Base-by-base conservation (phyloP, 2,888 invertebrate genomes). In the Aspidapion aeneum region DNA sequence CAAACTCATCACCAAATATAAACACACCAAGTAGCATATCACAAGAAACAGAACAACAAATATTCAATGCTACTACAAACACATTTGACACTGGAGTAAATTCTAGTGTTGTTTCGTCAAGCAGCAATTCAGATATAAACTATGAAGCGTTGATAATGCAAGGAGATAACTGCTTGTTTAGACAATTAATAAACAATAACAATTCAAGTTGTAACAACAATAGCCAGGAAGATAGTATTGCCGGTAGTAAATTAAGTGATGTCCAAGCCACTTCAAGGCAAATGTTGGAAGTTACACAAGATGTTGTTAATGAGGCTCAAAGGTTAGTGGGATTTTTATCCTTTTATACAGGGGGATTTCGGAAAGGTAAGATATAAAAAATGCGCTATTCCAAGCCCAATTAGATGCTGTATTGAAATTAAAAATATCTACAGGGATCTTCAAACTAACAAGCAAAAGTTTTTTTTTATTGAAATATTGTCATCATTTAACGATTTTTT, bases 221-320 rank as follows among this genome's bases (percentile, higher is more conserved):
- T 62, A 50, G n/a, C 52, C 18, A 50, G 52, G 21, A 48, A 5
- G 62, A 60, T n/a, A 50, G 21, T 18, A 12, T 7, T 20, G 55
- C 17, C 16, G 48, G 18, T 21, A 49, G 16, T 56, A 3, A 19
- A 7, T 7, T 17, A 22, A n/a, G 48, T 19, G 1, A 1, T 18
- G 18, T 21, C 20, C 21, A 56, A 56, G 20, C 16, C 18, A 21
- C 57, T 22, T 2, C 61, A 57, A 54, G 50, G 19, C 18, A 20
- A 56, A 69, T 70, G 9, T 65, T 78, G 19, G 83, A 82, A 68
- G 81, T 83, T 60, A 87, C 88, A 0, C 82, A 83, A 68, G 88
- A 89, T 70, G 86, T 88, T 56, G 78, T 89, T 19, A 86, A 87
- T 71, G 88, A 89, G 74, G 87, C 88, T 12, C 87, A 87, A 74